phyloP scores from a whole-genome alignment of 2,797 vertebrate species.

The Lagodon rhomboides region DNA sequence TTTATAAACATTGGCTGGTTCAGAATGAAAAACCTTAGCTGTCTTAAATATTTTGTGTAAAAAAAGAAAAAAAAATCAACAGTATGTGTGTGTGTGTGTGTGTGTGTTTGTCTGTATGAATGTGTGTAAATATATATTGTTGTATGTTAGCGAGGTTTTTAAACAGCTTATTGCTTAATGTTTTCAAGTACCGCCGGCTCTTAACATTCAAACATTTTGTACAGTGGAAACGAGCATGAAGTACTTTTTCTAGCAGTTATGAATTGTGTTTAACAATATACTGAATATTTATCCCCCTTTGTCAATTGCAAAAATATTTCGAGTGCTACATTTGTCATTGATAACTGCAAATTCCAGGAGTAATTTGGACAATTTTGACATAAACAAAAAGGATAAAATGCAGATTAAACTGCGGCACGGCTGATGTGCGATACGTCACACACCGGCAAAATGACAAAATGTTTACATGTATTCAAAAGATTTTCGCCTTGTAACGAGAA shows the following conservation, averaged over 20 bases:
- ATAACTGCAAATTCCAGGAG: constrained; percentile 29
- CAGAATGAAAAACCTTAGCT: constrained; percentile 76
- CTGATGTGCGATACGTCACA: constrained; percentile 36
- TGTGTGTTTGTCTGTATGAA: constrained; percentile 41
- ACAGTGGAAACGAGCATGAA: constrained; percentile 71
- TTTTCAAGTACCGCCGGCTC: constrained; percentile 73
- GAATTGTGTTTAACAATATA: constrained; percentile 49
- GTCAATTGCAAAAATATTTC: constrained; percentile 26
- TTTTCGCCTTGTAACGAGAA: constrained; percentile 47
- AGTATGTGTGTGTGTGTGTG: constrained; percentile 44
- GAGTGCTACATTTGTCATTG: constrained; percentile 25
- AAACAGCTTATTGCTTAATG: constrained; percentile 71
- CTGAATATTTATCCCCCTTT: constrained; percentile 41
- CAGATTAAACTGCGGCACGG: constrained; percentile 18
- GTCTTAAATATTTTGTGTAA: constrained; percentile 82
- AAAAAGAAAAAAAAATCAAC: constrained; percentile 50
- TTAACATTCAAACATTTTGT: constrained; percentile 74
- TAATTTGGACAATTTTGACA: constrained; percentile 17
- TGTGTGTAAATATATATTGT: constrained; percentile 61
- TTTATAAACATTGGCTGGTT: constrained; percentile 77
- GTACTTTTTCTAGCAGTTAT: constrained; percentile 64
- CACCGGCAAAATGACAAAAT: constrained; percentile 20
- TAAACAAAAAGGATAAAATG: constrained; percentile 23
- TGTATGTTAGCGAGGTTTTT: constrained; percentile 66
- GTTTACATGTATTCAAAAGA: constrained; percentile 69